Evolutionary conservation across 1,140 invertebrate genomes (phyloP), one percentile per base, ranked within the genome.

Genomic region (Pararge aegeria): DNA sequence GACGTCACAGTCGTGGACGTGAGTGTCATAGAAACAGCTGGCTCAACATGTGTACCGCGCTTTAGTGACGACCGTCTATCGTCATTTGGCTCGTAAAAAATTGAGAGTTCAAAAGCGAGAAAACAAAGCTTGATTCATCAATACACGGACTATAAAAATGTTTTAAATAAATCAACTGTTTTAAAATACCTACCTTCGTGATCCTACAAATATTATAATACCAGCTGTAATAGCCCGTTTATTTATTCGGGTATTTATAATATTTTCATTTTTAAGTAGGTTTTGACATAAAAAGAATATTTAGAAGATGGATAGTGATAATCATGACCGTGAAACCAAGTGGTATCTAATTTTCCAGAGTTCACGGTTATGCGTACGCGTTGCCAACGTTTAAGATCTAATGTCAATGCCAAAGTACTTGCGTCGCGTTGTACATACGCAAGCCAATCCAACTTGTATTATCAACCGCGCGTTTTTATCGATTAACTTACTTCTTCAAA

Each of bases 11-110:
- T 85, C 64, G 64, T 76, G 73, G 64, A 88, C 85, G 83, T 89
- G 83, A 85, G 80, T 78, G 75, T 86, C 83, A 84, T 87, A 87
- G 83, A 74, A 78, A 87, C 84, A 87, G 83, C 82, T 85, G 86
- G 65, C 30, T 44, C 61, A 37, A 78, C 80, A 80, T 86, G 70
- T 82, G 81, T 62, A 66, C 42, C 64, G 18, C 48, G 61, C 48
- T 61, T 64, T 40, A 58, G 53, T 44, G 61, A 58, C 49, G 55
- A 46, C 51, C 61, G 21, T 5, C 38, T 30, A 48, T 56, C 24
- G 46, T 49, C 44, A n/a, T 65, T 38, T 68, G 29, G 51, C 51
- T 57, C 66, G 66, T 75, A 70, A 78, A 75, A 78, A 77, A 59
- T 69, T 72, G 73, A 80, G 66, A 78, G 70, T 80, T 78, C 59